Conservation (phyloP, 2,113 vertebrate genomes). For the Accipiter virgatus region DNA sequence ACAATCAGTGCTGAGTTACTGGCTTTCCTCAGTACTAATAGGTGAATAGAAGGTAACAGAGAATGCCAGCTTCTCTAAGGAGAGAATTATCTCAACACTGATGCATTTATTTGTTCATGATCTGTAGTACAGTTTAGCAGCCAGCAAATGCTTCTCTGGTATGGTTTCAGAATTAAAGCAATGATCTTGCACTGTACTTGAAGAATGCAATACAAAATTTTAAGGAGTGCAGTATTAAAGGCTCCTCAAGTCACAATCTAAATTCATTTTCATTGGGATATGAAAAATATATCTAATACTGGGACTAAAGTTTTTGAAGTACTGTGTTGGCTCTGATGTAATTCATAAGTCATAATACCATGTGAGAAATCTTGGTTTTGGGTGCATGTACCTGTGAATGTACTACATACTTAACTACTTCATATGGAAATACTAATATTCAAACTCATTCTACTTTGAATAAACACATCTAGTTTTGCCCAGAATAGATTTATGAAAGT, state of each 20-base stretch:
- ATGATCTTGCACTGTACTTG: neutral
- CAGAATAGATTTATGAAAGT: neutral
- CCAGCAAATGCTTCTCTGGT: neutral
- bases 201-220: neutral
- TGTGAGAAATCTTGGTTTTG: neutral
- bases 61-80: neutral
- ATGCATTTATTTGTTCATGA: neutral
- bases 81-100: neutral
- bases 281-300: neutral
- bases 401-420: neutral
- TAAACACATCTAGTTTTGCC: neutral
- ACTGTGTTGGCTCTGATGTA: neutral
- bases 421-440: neutral
- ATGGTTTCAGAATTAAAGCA: neutral
- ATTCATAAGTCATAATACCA: neutral
- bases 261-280: neutral
- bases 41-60: neutral
- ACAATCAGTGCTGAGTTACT: neutral
- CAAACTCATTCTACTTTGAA: neutral
- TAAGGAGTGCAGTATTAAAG: neutral
- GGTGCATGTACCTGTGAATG: neutral
- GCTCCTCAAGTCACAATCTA: neutral
- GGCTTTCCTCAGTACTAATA: neutral
- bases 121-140: neutral
- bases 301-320: neutral